Evolutionary conservation across 2,888 invertebrate genomes (phyloP), one percentile per base, ranked within the genome.

Genomic region (Suillia variegata): DNA sequence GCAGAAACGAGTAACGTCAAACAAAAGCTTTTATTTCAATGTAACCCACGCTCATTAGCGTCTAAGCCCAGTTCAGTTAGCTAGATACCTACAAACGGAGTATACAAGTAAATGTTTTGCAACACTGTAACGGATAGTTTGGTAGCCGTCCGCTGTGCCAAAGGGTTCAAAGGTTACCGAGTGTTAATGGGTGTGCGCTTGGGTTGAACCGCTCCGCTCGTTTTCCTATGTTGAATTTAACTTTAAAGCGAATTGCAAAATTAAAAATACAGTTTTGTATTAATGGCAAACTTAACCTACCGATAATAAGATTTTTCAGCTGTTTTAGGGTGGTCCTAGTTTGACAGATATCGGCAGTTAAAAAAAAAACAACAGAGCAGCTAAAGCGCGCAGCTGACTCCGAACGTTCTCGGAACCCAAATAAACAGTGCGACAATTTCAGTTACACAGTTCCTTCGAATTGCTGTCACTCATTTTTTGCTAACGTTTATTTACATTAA

Each of bases 31-130:
- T 56, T 56, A 49, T 55, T 48, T 53, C 42, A 34, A 45, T 48
- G 42, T 26, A 52, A 48, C 55, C 58, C 61, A 55, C 61, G 58
- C 58, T 58, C 58, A 51, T 55, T 42, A 61, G 52, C 34, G 51
- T 24, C 58, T 38, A 38, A 38, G 49, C 12, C 17, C 45, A 13
- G 45, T 45, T 45, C 3, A 45, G 45, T 45, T 18, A n/a, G 6
- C 18, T 17, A 18, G 18, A n/a, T 38, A 38, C 15, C 4, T 38
- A n/a, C 8, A n/a, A 4, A n/a, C 38, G 4, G 21, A 12, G 54
- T 54, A 22, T 54, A n/a, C 38, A n/a, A 13, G 38, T n/a, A n/a
- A 4, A n/a, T n/a, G 13, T 20, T 17, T 33, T 47, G 45, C 26
- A 45, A 26, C 31, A 21, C 21, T 33, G n/a, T 42, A 56, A 50